phyloP scores from a whole-genome alignment of 2,113 vertebrate species.

The Entosphenus tridentatus region DNA sequence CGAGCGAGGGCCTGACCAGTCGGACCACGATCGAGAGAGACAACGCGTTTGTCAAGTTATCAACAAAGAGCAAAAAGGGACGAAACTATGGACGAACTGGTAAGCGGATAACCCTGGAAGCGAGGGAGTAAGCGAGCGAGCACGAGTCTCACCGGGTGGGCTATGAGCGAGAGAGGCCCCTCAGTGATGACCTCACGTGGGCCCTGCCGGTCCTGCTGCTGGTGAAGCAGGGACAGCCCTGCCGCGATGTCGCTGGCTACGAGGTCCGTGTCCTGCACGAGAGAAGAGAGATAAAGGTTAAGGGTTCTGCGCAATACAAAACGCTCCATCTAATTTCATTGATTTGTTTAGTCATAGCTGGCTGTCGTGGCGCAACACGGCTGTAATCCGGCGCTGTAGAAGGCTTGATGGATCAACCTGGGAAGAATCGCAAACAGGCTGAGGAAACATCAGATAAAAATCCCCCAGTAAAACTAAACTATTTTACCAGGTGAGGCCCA shows the following conservation, averaged over 20 bases:
- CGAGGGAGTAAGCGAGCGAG: no score
- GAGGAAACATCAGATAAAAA: neutral
- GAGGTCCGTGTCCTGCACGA: conserved; percentile 64
- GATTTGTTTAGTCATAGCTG: neutral
- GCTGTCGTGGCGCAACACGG: neutral
- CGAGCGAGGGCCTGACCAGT: no score
- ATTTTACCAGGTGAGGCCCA: neutral
- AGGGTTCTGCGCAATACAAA: no score
- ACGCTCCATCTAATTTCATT: neutral
- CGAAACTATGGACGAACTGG: no score
- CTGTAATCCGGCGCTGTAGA: neutral
- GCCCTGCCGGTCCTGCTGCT: conserved; percentile 64
- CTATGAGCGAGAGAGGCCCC: no score
- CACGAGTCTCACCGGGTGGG: no score
- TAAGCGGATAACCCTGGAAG: no score
- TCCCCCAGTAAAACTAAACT: neutral
- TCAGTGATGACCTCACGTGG: conserved; percentile 14
- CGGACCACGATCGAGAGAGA: no score
- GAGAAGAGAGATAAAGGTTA: no score
- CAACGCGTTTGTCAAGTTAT: no score
- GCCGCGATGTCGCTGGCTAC: conserved; percentile 84
- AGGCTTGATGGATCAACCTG: neutral
- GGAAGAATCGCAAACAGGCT: neutral
- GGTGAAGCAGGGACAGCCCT: conserved; percentile 66
- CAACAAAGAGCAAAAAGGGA: no score